Evolutionary conservation across 2,888 invertebrate species (phyloP).

Genomic region (Neuroscelio doddi): DNA sequence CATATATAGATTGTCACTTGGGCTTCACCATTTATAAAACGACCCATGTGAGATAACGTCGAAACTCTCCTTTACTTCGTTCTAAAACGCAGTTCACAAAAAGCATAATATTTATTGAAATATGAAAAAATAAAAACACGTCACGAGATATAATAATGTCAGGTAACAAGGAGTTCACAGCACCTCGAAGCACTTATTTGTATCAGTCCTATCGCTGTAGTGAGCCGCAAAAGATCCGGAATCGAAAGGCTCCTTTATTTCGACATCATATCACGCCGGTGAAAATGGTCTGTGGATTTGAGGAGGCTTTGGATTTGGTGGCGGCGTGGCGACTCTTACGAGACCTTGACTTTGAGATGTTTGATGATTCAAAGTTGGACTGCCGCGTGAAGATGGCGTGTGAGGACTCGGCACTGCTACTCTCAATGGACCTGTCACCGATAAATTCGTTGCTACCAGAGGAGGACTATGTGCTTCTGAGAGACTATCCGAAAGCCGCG

Average conservation of each 20-base stretch:
- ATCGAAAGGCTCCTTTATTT: slow-evolving; percentile 34
- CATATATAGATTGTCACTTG: no score
- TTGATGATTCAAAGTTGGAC: slow-evolving; percentile 62
- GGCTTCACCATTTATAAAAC: no score
- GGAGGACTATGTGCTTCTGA: slow-evolving; percentile 71
- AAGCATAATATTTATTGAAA: no score
- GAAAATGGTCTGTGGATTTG: slow-evolving; percentile 70
- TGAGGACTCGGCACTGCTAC: slow-evolving; percentile 70
- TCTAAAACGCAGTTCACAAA: no score
- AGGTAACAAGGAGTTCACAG: slow-evolving; percentile 50
- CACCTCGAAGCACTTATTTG: slow-evolving; percentile 55
- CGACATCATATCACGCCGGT: slow-evolving; percentile 68
- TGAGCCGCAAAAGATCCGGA: slow-evolving; percentile 19
- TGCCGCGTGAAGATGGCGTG: slow-evolving; percentile 70
- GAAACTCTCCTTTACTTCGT: no score
- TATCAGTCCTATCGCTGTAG: slow-evolving; percentile 41
- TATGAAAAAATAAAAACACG: no score
- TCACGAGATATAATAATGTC: slow-evolving; percentile 13
- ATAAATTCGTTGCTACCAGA: slow-evolving; percentile 68
- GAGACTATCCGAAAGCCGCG: slow-evolving; percentile 68
- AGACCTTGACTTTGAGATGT: slow-evolving; percentile 61
- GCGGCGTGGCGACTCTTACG: slow-evolving; percentile 65
- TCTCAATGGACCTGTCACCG: slow-evolving; percentile 68
- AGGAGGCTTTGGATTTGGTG: slow-evolving; percentile 68
- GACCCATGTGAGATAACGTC: no score